These are phyloP conservation scores for Gallinago media DNA, from an alignment of 2,113 vertebrate genomes.

Conservation along the genomic window DNA sequence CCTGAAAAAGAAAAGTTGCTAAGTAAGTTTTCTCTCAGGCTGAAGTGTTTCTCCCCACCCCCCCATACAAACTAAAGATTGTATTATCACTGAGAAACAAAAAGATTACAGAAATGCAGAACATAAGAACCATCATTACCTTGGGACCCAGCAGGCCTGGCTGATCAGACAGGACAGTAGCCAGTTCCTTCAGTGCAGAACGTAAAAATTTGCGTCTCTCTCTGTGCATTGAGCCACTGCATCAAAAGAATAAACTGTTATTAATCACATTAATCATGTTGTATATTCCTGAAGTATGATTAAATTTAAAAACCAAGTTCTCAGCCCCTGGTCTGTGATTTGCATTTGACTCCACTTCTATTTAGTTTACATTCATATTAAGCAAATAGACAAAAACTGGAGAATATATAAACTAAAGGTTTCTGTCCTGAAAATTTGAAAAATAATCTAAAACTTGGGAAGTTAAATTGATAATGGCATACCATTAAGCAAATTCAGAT, in stretches of 20 bases:
- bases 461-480: rapidly evolving
- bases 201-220: slow-evolving; percentile 97
- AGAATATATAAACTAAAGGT: not conserved
- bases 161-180: slow-evolving; percentile 96
- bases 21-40: not conserved
- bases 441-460: not conserved
- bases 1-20: slow-evolving; percentile 74
- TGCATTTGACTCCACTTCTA: not conserved
- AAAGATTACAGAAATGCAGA: not conserved
- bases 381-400: not conserved
- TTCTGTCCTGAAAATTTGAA: not conserved
- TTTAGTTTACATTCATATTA: not conserved
- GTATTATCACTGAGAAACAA: not conserved
- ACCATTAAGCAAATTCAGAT: not conserved
- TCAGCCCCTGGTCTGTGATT: not conserved
- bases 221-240: slow-evolving; percentile 95
- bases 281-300: not conserved
- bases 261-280: too few species aligned
- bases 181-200: slow-evolving; percentile 95
- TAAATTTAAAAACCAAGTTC: not conserved
- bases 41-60: rapidly evolving
- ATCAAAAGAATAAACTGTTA: not conserved
- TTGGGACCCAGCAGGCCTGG: slow-evolving; percentile 95
- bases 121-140: slow-evolving; percentile 71
- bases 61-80: rapidly evolving